Evolutionary conservation across 2,888 invertebrate genomes (phyloP).

Genomic region (Apoda limacodes): DNA sequence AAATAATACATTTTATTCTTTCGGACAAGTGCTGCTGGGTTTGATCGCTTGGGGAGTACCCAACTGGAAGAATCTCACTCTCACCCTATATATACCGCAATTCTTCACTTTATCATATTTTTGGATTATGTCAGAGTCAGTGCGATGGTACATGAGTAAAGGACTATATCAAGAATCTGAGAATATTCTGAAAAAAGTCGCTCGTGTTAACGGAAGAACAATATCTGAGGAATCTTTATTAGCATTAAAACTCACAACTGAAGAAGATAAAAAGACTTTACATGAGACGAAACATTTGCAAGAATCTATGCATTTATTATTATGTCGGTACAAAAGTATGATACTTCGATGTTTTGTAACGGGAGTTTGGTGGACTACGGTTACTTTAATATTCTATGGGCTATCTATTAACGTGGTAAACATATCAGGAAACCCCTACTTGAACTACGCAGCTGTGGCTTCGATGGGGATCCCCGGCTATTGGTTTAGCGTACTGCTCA

Average conservation of each 20-base stretch:
- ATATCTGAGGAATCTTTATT: slow-evolving; percentile 36
- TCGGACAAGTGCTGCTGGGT: slow-evolving; percentile 76
- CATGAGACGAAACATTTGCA: background rate
- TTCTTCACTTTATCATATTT: slow-evolving; percentile 73
- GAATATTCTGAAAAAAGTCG: slow-evolving; percentile 69
- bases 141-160: slow-evolving; percentile 81
- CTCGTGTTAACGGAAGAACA: slow-evolving; percentile 64
- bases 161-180: slow-evolving; percentile 75
- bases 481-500: too few species aligned
- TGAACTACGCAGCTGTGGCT: too few species aligned
- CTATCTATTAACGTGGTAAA: too few species aligned
- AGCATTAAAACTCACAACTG: slow-evolving; percentile 27
- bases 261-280: slow-evolving; percentile 24
- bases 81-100: slow-evolving; percentile 76
- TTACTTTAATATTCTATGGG: too few species aligned
- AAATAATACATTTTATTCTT: slow-evolving; percentile 75
- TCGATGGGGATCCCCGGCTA: too few species aligned
- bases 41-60: slow-evolving; percentile 74
- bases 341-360: too few species aligned
- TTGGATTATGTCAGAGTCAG: slow-evolving; percentile 77
- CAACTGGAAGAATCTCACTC: slow-evolving; percentile 76
- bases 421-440: too few species aligned
- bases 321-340: slow-evolving; percentile 60
- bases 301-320: slow-evolving; percentile 1
- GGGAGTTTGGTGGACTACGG: too few species aligned